Conservation (phyloP, 2,888 invertebrate genomes). For the Caenorhabditis sp. region DNA sequence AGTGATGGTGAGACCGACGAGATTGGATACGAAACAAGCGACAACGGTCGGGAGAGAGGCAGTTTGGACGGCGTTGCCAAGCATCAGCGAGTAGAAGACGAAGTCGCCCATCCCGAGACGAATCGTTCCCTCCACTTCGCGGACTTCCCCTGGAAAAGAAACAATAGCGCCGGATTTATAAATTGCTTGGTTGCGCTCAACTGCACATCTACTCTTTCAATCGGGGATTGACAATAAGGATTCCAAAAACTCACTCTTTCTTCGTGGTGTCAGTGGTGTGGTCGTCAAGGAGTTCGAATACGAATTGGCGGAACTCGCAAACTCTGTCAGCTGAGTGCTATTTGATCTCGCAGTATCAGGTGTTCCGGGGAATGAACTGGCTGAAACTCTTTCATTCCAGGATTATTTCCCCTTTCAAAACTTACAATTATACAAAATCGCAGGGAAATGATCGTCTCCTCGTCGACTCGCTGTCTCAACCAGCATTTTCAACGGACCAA, state of each 20-base stretch:
- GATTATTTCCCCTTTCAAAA: not conserved
- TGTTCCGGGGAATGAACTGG: slow-evolving; percentile 31
- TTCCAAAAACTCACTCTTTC: not conserved
- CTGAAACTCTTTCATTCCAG: slow-evolving; percentile 31
- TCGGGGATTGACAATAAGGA: slow-evolving; percentile 4
- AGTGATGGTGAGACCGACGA: slow-evolving; percentile 47
- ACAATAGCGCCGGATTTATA: not conserved
- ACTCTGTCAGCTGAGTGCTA: slow-evolving; percentile 32
- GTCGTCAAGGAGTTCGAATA: not conserved
- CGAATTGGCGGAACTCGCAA: slow-evolving; percentile 8
- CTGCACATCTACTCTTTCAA: too few species aligned
- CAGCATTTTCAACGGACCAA: slow-evolving; percentile 49
- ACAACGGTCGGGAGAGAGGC: slow-evolving; percentile 19
- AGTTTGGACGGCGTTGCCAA: slow-evolving; percentile 55
- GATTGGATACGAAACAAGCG: slow-evolving; percentile 52
- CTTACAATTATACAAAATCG: slow-evolving; percentile 44
- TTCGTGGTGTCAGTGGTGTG: not conserved
- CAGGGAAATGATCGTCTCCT: slow-evolving; percentile 48
- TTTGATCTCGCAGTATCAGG: slow-evolving; percentile 24
- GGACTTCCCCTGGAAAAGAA: slow-evolving; percentile 24
- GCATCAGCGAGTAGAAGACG: slow-evolving; percentile 61
- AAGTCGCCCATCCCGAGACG: slow-evolving; percentile 58
- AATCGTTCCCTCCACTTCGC: slow-evolving; percentile 41
- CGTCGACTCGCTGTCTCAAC: slow-evolving; percentile 41
- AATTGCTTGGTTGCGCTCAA: too few species aligned